Conservation (phyloP, 2,888 invertebrate species). For the Drosophila heteroneura region DNA sequence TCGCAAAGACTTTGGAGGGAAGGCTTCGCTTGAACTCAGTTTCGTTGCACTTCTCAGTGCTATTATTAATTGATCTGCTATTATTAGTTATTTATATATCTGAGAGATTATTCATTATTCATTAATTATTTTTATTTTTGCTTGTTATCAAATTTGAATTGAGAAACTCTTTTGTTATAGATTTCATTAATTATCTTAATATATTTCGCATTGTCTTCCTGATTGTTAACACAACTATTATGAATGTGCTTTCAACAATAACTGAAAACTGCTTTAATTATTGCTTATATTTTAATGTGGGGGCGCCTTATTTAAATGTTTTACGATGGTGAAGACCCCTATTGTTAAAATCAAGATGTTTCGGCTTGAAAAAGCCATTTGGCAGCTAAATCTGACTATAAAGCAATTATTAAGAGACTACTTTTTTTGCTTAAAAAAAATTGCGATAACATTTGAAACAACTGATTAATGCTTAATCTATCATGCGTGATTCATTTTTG, state of each 20-base stretch:
- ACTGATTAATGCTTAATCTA: neutral
- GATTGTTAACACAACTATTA: conserved; percentile 13
- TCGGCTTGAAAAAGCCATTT: neutral
- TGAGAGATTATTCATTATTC: neutral
- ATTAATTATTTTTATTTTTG: neutral
- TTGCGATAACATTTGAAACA: neutral
- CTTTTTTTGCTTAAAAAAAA: neutral
- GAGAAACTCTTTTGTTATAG: conserved; percentile 2
- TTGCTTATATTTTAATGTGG: neutral
- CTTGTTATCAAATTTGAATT: conserved; percentile 6
- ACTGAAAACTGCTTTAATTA: conserved; percentile 1
- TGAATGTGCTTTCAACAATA: conserved; percentile 1
- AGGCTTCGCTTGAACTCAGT: conserved; percentile 20
- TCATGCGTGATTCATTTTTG: neutral
- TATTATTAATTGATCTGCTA: conserved; percentile 5
- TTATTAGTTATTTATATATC: neutral
- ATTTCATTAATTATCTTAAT: conserved; percentile 7
- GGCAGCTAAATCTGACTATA: neutral
- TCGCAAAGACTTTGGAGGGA: conserved; percentile 29
- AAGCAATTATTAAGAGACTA: neutral
- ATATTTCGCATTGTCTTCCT: conserved; percentile 12
- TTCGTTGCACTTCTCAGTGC: conserved; percentile 25
- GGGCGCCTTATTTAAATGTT: neutral
- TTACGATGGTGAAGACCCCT: neutral
- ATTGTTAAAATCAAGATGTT: neutral